phyloP scores from a whole-genome alignment of 1,140 invertebrate species.

The Leptopilina clavipes region DNA sequence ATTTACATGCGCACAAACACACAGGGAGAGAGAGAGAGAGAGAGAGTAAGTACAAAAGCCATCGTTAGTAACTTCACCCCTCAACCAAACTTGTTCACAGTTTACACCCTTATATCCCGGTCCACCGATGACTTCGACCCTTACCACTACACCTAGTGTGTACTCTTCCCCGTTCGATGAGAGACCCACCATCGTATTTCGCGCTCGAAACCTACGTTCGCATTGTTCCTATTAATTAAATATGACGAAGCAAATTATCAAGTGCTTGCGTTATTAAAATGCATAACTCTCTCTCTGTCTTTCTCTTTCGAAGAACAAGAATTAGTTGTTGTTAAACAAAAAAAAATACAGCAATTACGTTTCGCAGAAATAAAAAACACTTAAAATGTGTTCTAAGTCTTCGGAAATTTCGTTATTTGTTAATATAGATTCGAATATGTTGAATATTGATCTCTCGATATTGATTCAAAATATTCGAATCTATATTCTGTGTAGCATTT shows the following conservation, averaged over 20 bases:
- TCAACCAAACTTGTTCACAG: conserved; percentile 26
- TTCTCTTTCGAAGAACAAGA: too few relatives aligned
- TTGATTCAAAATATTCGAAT: too few relatives aligned
- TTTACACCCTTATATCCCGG: neutral
- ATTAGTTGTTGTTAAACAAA: too few relatives aligned
- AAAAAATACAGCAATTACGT: too few relatives aligned
- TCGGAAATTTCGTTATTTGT: too few relatives aligned
- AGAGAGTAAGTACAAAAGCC: neutral
- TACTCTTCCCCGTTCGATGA: neutral
- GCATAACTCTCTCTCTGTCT: too few relatives aligned
- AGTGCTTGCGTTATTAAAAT: too few relatives aligned
- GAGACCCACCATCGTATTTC: neutral
- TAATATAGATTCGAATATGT: too few relatives aligned
- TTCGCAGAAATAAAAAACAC: too few relatives aligned
- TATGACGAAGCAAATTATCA: conserved; percentile 20
- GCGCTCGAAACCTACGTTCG: neutral
- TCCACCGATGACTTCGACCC: neutral
- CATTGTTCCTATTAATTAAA: conserved; percentile 17
- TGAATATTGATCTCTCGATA: too few relatives aligned
- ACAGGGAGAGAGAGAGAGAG: neutral
- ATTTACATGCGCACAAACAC: neutral
- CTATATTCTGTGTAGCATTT: too few relatives aligned
- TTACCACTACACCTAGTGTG: neutral
- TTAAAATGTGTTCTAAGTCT: too few relatives aligned
- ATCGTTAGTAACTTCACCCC: conserved; percentile 27